Evolutionary conservation across 2,888 invertebrate species (phyloP).

Genomic region (Hypomecis punctinalis): DNA sequence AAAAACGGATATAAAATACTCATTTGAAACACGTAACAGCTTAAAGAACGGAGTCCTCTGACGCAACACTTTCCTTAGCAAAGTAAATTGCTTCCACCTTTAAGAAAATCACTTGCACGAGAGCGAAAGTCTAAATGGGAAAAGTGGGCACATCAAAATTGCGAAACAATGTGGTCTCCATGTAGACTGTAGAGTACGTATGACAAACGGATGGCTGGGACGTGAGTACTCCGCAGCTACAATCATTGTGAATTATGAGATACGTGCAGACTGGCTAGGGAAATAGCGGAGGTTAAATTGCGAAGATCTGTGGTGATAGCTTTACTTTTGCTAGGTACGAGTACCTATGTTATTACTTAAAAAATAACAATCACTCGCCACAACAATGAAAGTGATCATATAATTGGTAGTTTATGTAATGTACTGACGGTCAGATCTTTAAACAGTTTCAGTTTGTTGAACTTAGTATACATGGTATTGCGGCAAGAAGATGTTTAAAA

Average conservation of each 20-base stretch:
- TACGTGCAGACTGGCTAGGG: conserved; percentile 30
- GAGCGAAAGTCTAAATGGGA: conserved; percentile 37
- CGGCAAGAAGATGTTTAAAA: no score
- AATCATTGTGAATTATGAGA: conserved; percentile 43
- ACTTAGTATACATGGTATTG: no score
- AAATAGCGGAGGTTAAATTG: conserved; percentile 1
- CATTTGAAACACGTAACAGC: conserved; percentile 7
- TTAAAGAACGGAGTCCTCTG: conserved; percentile 20
- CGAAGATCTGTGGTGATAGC: background rate
- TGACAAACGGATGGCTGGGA: conserved; percentile 27
- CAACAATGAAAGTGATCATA: no score
- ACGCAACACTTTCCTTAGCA: conserved; percentile 22
- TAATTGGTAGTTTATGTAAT: no score
- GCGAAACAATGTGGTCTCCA: conserved; percentile 30
- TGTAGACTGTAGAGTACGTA: conserved; percentile 24
- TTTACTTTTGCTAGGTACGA: background rate
- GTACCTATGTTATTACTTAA: no score
- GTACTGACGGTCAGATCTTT: no score
- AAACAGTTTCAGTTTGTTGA: no score
- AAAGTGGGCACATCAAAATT: conserved; percentile 36
- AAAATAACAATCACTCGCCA: no score
- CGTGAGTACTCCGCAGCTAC: conserved; percentile 29
- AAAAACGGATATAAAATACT: background rate
- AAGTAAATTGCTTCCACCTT: conserved; percentile 26
- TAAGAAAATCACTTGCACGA: conserved; percentile 29